Base-by-base conservation (phyloP, 2,888 invertebrate genomes). In the Orchesellides sinensis region DNA sequence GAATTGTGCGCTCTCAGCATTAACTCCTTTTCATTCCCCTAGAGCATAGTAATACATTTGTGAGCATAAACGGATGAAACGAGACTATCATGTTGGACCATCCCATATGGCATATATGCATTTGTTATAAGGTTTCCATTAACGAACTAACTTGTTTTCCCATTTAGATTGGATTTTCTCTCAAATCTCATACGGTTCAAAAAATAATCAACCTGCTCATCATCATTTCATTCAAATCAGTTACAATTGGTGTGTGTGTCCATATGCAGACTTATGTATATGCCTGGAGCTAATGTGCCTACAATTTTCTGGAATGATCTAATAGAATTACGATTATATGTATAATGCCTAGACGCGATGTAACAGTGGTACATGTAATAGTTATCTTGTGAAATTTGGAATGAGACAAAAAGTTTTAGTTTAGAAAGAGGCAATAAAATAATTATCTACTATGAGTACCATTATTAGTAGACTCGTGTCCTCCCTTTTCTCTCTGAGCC, bases 1-100 rank as follows among this genome's bases (percentile, higher is more conserved):
- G 80, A 80, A 72, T 80, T 80, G 80, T 80, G 80, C 80, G 73
- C 66, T 80, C 80, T 80, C 80, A 80, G 80, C 80, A 70, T 59
- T 78, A 69, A 61, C 61, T 61, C 61, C 29, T 52, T 47, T 77
- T 49, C 49, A 8, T 69, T 61, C 63, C 54, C 54, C 65, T 35
- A 5, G 47, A 47, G 35, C n/a, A 23, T 66, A 1, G 17, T 40
- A 23, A 27, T 45, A 23, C n/a, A n/a, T n/a, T n/a, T 54, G 25
- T 54, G 54, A 3, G 21, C 19, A 49, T 49, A 49, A n/a, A n/a
- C n/a, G n/a, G n/a, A n/a, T n/a, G n/a, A n/a, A n/a, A n/a, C n/a
- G n/a, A n/a, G n/a, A n/a, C n/a, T n/a, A n/a, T n/a, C n/a, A n/a
- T n/a, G n/a, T n/a, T n/a, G n/a, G n/a, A n/a, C n/a, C n/a, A n/a